Conservation (phyloP, 2,113 vertebrate genomes). For the Sciurus niger region DNA sequence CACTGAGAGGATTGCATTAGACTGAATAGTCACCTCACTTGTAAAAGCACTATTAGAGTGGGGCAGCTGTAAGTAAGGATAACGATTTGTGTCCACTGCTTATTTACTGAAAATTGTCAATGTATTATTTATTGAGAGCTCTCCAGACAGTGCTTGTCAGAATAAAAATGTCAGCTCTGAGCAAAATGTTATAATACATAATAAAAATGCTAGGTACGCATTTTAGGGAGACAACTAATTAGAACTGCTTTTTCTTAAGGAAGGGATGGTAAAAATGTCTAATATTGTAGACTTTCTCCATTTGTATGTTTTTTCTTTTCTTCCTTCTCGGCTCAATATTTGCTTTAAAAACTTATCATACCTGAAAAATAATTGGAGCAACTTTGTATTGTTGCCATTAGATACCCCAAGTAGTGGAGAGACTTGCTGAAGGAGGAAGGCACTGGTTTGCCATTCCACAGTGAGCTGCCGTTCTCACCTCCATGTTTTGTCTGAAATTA, state of each 20-base stretch:
- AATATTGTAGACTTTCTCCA: constrained; percentile 84
- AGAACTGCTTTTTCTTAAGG: constrained; percentile 93
- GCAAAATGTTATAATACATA: constrained; percentile 95
- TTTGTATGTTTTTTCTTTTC: constrained; percentile 83
- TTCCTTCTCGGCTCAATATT: constrained; percentile 70
- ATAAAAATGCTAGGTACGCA: constrained; percentile 95
- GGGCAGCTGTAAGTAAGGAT: constrained; percentile 95
- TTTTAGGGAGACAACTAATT: constrained; percentile 96
- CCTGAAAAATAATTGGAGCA: constrained; percentile 87
- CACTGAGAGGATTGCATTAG: constrained; percentile 95
- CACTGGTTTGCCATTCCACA: constrained; percentile 48
- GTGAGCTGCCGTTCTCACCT: constrained; percentile 79
- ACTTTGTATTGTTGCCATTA: constrained; percentile 84
- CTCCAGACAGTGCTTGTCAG: constrained; percentile 96
- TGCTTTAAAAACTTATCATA: constrained; percentile 85
- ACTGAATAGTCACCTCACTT: constrained; percentile 98
- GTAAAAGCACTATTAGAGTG: constrained; percentile 97
- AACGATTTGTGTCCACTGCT: constrained; percentile 96
- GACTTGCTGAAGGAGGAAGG: constrained; percentile 62
- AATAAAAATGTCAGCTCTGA: constrained; percentile 97
- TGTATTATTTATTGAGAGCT: constrained; percentile 99
- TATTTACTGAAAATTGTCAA: constrained; percentile 99
- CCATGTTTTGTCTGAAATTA: constrained; percentile 83
- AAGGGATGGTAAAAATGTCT: constrained; percentile 88
- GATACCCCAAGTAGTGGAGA: constrained; percentile 72